Conservation (phyloP, 2,113 vertebrate species). For the Tragelaphus strepsiceros region DNA sequence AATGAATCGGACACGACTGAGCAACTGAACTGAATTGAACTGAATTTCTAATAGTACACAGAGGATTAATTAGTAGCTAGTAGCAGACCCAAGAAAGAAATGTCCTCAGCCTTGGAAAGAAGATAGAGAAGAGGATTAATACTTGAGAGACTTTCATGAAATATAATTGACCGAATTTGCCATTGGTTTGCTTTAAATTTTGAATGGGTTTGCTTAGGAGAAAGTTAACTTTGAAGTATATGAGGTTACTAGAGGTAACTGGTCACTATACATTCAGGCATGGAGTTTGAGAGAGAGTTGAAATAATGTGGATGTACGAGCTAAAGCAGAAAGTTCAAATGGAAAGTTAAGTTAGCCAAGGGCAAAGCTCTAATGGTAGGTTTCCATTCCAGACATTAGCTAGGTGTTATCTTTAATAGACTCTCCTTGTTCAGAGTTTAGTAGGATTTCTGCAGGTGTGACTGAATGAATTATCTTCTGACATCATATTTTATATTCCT, state of each 20-base stretch:
- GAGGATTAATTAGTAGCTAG: background rate
- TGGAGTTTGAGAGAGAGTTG: background rate
- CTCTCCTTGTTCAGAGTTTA: background rate
- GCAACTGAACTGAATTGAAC: background rate
- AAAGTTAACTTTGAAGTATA: background rate
- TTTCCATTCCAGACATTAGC: background rate
- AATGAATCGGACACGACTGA: background rate
- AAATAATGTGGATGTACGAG: background rate
- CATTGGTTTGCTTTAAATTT: background rate
- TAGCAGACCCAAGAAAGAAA: background rate
- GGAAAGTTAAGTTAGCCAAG: background rate
- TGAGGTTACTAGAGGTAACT: background rate
- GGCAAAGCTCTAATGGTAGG: background rate
- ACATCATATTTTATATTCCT: background rate
- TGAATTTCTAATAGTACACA: background rate
- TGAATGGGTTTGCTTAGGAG: background rate
- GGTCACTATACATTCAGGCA: background rate
- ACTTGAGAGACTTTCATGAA: background rate
- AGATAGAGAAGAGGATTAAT: background rate
- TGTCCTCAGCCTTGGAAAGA: background rate
- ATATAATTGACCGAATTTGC: background rate
- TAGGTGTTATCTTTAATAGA: background rate
- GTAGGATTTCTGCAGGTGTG: background rate
- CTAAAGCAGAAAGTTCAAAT: background rate
- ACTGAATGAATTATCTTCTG: background rate